Evolutionary conservation across 1,140 invertebrate genomes (phyloP).

Genomic region (Drosophila ogumai): DNA sequence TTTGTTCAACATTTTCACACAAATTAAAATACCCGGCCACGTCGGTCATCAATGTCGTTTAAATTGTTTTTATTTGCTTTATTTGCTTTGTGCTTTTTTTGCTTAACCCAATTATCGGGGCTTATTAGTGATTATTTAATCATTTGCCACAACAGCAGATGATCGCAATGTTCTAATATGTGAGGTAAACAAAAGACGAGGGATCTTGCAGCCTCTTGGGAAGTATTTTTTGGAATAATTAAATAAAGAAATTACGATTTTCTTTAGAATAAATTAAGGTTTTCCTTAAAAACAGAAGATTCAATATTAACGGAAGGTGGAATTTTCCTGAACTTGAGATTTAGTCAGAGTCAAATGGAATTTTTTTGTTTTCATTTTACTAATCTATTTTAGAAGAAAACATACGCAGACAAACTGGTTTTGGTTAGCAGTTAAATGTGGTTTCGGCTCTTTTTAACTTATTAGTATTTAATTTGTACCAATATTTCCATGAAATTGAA

Average conservation of each 20-base stretch:
- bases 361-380: neutral
- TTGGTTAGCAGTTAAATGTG: constrained; percentile 11
- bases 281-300: too few relatives aligned
- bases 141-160: constrained; percentile 49
- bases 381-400: neutral
- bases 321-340: neutral
- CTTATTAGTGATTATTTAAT: constrained; percentile 81
- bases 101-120: constrained; percentile 73
- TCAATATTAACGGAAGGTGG: too few relatives aligned
- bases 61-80: constrained; percentile 36
- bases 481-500: constrained; percentile 13
- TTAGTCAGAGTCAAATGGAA: constrained; percentile 4
- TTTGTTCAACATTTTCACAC: constrained; percentile 80
- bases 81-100: constrained; percentile 48
- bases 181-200: constrained; percentile 49
- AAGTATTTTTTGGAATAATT: constrained; percentile 18
- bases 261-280: neutral
- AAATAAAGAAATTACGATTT: neutral
- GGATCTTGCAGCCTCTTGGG: constrained; percentile 24
- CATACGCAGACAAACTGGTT: constrained; percentile 10
- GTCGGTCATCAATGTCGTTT: constrained; percentile 32
- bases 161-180: constrained; percentile 64
- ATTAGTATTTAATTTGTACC: constrained; percentile 14
- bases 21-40: constrained; percentile 76
- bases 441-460: constrained; percentile 31